A percentile compares a stretch with the other conserved stretches of the same genome.
Evolutionary conservation across 2,797 vertebrate genomes (phyloP).

Genomic region (Cossypha niveicapilla): DNA sequence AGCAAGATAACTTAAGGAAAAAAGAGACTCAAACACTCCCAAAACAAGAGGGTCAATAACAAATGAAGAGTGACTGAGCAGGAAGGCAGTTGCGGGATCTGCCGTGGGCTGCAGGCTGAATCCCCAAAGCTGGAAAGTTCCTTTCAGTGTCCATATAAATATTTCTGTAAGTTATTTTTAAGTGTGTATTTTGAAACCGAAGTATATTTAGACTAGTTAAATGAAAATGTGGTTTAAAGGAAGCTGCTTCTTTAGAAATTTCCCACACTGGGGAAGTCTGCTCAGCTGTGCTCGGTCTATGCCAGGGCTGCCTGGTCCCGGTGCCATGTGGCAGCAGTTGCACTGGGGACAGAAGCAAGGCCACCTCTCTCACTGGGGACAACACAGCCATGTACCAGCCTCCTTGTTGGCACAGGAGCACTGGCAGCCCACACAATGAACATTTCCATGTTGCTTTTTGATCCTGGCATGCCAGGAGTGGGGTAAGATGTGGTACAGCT

Average conservation of each 20-base stretch:
- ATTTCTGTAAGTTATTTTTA: slow-evolving; percentile 71
- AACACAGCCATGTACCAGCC: neutral
- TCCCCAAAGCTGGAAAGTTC: slow-evolving; percentile 54
- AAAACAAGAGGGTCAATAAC: slow-evolving; percentile 38
- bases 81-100: slow-evolving; percentile 20
- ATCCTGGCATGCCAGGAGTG: neutral
- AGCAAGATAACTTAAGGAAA: slow-evolving; percentile 40
- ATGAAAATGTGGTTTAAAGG: slow-evolving; percentile 57
- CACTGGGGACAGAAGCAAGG: neutral
- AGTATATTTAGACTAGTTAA: slow-evolving; percentile 66
- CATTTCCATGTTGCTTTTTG: neutral
- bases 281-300: neutral
- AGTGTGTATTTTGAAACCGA: slow-evolving; percentile 49
- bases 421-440: neutral
- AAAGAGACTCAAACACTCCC: slow-evolving; percentile 25
- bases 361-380: neutral
- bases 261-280: slow-evolving; percentile 53
- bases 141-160: slow-evolving; percentile 41
- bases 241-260: slow-evolving; percentile 44
- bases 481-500: neutral
- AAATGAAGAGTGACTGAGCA: neutral
- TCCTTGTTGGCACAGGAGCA: neutral
- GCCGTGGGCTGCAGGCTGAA: slow-evolving; percentile 1
- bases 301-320: neutral
- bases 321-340: fast-evolving